Conservation (phyloP, 2,113 vertebrate species). For the Pseudopodoces humilis region DNA sequence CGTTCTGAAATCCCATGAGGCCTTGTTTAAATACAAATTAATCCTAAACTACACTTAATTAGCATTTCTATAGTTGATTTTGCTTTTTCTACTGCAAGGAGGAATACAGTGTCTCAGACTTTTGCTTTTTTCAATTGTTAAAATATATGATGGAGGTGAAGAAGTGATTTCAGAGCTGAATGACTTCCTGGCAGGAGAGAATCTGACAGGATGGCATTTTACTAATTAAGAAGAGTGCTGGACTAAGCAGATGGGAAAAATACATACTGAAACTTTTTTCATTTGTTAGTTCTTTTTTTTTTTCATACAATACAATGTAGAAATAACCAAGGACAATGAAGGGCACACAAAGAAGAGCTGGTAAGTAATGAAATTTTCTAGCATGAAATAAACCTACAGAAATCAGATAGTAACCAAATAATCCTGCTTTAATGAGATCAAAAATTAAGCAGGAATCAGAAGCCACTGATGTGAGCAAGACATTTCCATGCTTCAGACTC, state of each 20-base stretch:
- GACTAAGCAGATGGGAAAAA: conserved; percentile 75
- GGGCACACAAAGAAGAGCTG: background rate
- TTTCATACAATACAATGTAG: conserved; percentile 36
- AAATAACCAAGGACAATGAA: conserved; percentile 50
- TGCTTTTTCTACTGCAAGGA: conserved; percentile 46
- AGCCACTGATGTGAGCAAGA: background rate
- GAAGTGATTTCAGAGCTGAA: conserved; percentile 75
- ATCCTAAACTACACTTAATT: conserved; percentile 73
- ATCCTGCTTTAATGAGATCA: background rate
- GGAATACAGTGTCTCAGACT: conserved; percentile 69
- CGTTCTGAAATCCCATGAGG: conserved; percentile 66
- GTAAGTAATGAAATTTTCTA: conserved; percentile 17
- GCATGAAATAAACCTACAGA: conserved; percentile 6
- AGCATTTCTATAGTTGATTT: conserved; percentile 48
- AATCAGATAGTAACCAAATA: background rate
- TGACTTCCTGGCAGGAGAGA: conserved; percentile 77
- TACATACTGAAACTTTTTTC: conserved; percentile 68
- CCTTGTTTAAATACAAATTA: conserved; percentile 70
- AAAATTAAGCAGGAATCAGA: background rate
- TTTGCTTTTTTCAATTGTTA: conserved; percentile 70
- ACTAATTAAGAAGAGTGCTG: conserved; percentile 78
- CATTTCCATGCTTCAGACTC: background rate
- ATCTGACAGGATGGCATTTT: conserved; percentile 75
- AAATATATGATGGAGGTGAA: conserved; percentile 75
- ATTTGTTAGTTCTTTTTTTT: background rate